A percentile compares a stretch with the other conserved stretches of the same genome.
Conservation (phyloP, 1,140 invertebrate genomes). For the Lucilia cuprina region DNA sequence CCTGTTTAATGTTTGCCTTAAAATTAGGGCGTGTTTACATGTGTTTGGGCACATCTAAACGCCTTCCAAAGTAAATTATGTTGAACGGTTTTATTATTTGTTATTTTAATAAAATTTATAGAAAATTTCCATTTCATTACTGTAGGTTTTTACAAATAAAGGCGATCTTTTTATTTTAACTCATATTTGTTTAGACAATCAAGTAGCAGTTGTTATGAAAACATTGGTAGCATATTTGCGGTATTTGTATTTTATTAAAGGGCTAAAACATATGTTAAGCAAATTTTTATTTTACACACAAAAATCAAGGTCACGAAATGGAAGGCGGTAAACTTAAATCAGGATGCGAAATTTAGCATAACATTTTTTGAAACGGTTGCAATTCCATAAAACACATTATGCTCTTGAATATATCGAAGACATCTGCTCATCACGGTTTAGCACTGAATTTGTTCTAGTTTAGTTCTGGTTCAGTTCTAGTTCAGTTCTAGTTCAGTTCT, state of each 20-base stretch:
- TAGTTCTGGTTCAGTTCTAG: too few species aligned
- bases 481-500: too few species aligned
- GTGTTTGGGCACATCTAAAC: conserved; percentile 21
- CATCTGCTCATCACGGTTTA: too few species aligned
- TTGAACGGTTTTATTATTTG: neutral
- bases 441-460: too few species aligned
- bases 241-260: neutral
- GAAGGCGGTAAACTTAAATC: too few species aligned
- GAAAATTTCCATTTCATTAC: neutral
- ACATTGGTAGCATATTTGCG: neutral
- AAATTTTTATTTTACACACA: too few species aligned
- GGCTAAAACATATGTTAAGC: too few species aligned
- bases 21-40: conserved; percentile 23
- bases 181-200: neutral
- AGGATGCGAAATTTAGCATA: too few species aligned
- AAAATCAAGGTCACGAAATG: too few species aligned
- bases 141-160: neutral
- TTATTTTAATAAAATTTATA: neutral
- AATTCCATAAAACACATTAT: too few species aligned
- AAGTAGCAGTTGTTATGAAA: neutral
- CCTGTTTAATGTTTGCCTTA: neutral
- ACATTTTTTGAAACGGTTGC: too few species aligned
- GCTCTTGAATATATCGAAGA: too few species aligned
- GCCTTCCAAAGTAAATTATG: neutral
- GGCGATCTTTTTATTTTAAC: neutral